Evolutionary conservation across 1,140 invertebrate species (phyloP), one percentile per base, ranked within the genome.

Genomic region (Glossosoma conforme): DNA sequence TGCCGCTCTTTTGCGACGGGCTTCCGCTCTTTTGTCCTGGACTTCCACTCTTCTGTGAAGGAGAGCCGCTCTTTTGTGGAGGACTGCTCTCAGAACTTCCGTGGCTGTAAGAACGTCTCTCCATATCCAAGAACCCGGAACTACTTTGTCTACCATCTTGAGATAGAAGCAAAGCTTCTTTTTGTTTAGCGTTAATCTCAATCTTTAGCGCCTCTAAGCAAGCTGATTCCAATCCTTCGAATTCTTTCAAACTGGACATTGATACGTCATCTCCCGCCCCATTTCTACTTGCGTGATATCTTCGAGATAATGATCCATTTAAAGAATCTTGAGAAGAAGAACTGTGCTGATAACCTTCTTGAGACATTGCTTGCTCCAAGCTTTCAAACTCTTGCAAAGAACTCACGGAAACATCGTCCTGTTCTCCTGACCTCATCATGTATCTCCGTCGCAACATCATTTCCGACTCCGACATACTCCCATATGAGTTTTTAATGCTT

Each of bases 381-480:
- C 85, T 83, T 74, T 96, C 93, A 74, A 97, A 97, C 67, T 97
- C 93, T 68, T 94, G 91, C 48, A 96, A 74, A 5, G 92, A 96
- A 46, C 85, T 91, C 63, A 95, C 83, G 0, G 92, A 96, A 17
- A 93, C 76, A 68, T 93, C 89, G 68, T 96, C 93, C 65, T 91
- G 86, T 60, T 95, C 93, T 3, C 86, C 82, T 47, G 82, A 81
- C 60, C 81, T 79, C 1, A 83, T 82, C 61, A 90, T 87, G 65
- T 85, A 89, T 60, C 85, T 84, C 54, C 85, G 79, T 2, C 86
- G 82, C 0, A 87, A 85, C 5, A 90, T 67, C 33, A 87, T 80
- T 66, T 93, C 89, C 64, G 89, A 92, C 54, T 93, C 90, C 0
- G 90, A 89, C 1, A 89, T 87, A 56, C 85, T 88, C 6, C 87